Conservation (phyloP, 2,797 vertebrate genomes). For the Zalophus californianus region DNA sequence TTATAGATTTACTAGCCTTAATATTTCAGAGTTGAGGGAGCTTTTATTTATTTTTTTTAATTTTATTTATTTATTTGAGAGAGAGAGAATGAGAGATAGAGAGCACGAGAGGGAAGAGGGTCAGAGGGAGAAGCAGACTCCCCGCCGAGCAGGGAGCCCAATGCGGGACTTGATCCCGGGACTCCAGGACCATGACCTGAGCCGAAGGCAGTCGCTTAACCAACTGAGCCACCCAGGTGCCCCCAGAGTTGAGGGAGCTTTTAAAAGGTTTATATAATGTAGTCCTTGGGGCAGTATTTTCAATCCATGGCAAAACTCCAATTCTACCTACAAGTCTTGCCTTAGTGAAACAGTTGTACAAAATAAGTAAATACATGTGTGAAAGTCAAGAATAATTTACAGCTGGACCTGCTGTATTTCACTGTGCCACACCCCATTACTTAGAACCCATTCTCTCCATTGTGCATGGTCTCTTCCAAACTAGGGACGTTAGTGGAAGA, state of each 20-base stretch:
- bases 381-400: not conserved
- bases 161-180: too few species aligned
- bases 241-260: not conserved
- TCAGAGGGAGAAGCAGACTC: too few species aligned
- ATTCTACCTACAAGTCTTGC: not conserved
- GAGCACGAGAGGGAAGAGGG: too few species aligned
- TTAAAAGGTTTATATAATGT: not conserved
- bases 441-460: not conserved
- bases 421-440: fast-evolving
- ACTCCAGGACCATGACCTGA: too few species aligned
- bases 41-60: not conserved
- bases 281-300: not conserved
- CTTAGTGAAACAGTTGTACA: not conserved
- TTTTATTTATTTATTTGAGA: too few species aligned
- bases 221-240: too few species aligned
- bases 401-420: not conserved
- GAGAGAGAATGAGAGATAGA: too few species aligned
- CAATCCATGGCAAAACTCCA: not conserved
- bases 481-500: not conserved
- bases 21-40: not conserved
- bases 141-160: too few species aligned
- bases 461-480: not conserved
- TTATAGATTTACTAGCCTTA: not conserved
- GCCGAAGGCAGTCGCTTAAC: too few species aligned
- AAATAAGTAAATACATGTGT: not conserved